Conservation (phyloP, 23 tunicate species). For the Botrylloides violaceus region DNA sequence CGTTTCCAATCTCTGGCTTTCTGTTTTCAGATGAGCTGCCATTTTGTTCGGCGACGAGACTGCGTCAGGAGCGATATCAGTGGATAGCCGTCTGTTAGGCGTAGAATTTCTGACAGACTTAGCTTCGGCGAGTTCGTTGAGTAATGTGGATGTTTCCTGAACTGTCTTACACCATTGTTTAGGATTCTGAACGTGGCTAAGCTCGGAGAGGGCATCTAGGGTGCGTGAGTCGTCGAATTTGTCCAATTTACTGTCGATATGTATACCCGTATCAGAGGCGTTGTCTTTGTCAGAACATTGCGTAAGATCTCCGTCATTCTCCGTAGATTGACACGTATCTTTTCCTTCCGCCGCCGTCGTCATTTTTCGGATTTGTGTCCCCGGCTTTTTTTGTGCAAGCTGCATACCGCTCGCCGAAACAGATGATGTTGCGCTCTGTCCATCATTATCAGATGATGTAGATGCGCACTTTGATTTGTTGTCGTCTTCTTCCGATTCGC, state of each 20-base stretch:
- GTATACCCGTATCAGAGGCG: background rate
- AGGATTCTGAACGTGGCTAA: no score
- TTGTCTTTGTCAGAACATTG: background rate
- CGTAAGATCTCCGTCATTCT: background rate
- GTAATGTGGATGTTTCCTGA: no score
- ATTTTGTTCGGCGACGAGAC: background rate
- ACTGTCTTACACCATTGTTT: background rate
- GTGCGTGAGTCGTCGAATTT: background rate
- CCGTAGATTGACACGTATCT: background rate
- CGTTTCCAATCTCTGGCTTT: background rate
- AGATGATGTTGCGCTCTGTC: background rate
- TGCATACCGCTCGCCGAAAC: background rate
- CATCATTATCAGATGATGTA: background rate
- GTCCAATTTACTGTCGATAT: background rate
- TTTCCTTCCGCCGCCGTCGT: background rate
- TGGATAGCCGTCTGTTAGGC: background rate
- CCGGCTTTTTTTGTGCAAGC: background rate
- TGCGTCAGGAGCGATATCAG: background rate
- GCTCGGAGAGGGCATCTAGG: background rate
- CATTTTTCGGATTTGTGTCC: background rate
- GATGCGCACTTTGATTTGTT: background rate
- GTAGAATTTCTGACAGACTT: background rate
- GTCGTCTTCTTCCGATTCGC: constrained; percentile 12
- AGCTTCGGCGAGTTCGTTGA: background rate
- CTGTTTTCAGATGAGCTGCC: background rate